Conservation (phyloP, 1,140 invertebrate genomes). For the Rhopalosiphum padi region DNA sequence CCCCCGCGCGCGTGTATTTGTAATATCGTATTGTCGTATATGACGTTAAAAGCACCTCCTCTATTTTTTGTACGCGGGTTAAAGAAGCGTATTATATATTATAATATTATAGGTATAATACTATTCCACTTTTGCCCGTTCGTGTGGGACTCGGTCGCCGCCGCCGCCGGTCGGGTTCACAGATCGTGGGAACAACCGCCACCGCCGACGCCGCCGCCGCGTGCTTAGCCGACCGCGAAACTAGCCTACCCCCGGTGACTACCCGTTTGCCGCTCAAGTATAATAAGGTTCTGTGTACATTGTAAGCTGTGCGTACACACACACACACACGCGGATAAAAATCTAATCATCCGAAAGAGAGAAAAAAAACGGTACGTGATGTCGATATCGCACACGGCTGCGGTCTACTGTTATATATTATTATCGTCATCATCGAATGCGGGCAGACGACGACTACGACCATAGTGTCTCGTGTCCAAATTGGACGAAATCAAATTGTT, state of each 20-base stretch:
- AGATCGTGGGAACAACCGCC: conserved; percentile 43
- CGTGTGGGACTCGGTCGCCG: background rate
- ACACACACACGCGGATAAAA: background rate
- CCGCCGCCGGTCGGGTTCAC: conserved; percentile 9
- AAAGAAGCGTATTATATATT: background rate
- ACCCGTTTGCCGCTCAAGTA: background rate
- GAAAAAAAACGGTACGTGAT: conserved; percentile 35
- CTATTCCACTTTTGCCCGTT: conserved; percentile 32
- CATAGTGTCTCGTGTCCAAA: conserved; percentile 6
- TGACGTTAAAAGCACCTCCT: background rate
- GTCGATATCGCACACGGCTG: background rate
- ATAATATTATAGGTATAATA: background rate
- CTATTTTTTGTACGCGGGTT: background rate
- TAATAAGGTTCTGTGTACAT: background rate
- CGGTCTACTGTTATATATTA: background rate
- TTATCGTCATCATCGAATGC: background rate
- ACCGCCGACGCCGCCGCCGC: background rate
- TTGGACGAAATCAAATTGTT: conserved; percentile 31
- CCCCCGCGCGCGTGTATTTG: background rate
- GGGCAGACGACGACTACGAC: too few species aligned
- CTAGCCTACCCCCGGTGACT: background rate
- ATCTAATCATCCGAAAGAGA: conserved; percentile 23
- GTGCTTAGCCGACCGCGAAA: conserved; percentile 54
- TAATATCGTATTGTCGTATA: background rate
- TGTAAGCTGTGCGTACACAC: background rate